Base-by-base conservation (phyloP, 2,797 vertebrate species). In the Sebastes taczanowskii region DNA sequence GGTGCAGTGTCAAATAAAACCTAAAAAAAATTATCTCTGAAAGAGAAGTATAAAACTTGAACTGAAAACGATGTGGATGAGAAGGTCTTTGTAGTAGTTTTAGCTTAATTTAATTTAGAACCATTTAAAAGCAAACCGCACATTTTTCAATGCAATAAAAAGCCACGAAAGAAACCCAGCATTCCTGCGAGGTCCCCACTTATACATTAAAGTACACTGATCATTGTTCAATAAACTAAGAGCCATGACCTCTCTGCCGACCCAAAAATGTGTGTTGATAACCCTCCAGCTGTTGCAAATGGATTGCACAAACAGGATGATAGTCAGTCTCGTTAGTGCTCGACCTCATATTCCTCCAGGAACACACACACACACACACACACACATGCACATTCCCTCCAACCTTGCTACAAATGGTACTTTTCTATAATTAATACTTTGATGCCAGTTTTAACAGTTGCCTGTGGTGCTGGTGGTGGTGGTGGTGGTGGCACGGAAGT, bases 381-480 rank as follows among this genome's bases (percentile, higher is more conserved):
- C 35, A 42, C 35, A 20, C 23, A 63, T 35, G 46, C 63, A 65
- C 27, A 34, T 53, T 25, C 16, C 77, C 69, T 67, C 73, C 18
- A 84, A 76, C 83, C 73, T 53, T 29, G 46, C 66, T 59, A 70
- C 69, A 69, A 85, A 88, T 58, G 67, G 73, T 49, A 38, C 68
- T 86, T 84, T 82, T 85, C 67, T 80, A 85, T 88, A 93, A 92
- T 92, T 87, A 86, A 91, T 91, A 89, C 83, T 84, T 84, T 82
- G 86, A 84, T 88, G 74, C 87, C 81, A 86, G 52, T 91, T 92
- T 82, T 81, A 85, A 85, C 73, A 85, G 75, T 82, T 69, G 84
- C 86, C 88, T 71, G 71, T 86, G 84, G 87, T 75, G 82, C 65
- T 42, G 69, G 82, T 66, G 69, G 84, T 18, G 66, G 70, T 20